Conservation (phyloP, 2,888 invertebrate species). For the Habrosyne pyritoides region DNA sequence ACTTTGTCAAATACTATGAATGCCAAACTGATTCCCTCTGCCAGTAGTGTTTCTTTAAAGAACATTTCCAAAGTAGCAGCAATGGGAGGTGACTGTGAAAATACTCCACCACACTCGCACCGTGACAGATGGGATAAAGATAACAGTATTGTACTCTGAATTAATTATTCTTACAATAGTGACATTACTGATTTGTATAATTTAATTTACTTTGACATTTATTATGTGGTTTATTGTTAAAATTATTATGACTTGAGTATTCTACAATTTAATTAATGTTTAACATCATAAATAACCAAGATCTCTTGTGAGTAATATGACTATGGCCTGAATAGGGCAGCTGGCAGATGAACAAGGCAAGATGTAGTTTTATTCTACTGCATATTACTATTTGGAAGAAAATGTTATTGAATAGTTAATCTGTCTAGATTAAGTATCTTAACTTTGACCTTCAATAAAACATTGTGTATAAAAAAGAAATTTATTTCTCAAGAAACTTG, state of each 20-base stretch:
- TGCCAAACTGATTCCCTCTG: constrained; percentile 45
- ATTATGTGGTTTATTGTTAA: constrained; percentile 16
- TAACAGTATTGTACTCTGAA: constrained; percentile 73
- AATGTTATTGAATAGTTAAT: constrained; percentile 22
- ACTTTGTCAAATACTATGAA: constrained; percentile 54
- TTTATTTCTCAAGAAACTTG: neutral
- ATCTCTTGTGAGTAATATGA: neutral
- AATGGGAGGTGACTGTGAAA: constrained; percentile 73
- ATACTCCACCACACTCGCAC: constrained; percentile 77
- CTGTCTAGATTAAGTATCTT: constrained; percentile 37
- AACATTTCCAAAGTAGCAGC: constrained; percentile 57
- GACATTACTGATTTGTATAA: constrained; percentile 6
- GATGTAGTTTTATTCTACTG: neutral
- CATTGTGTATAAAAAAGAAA: constrained; percentile 19
- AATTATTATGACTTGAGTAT: constrained; percentile 9
- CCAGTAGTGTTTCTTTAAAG: constrained; percentile 67
- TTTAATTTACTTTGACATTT: constrained; percentile 20
- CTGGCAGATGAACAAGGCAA: neutral
- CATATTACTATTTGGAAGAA: neutral
- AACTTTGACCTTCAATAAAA: constrained; percentile 31
- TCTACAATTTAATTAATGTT: neutral
- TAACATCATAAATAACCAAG: neutral
- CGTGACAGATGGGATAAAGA: constrained; percentile 80
- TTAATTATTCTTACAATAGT: neutral
- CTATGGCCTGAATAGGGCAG: neutral